A percentile compares a stretch with the other conserved stretches of the same genome.
Evolutionary conservation across 2,888 invertebrate species (phyloP).

Genomic region (Helicoverpa assulta): DNA sequence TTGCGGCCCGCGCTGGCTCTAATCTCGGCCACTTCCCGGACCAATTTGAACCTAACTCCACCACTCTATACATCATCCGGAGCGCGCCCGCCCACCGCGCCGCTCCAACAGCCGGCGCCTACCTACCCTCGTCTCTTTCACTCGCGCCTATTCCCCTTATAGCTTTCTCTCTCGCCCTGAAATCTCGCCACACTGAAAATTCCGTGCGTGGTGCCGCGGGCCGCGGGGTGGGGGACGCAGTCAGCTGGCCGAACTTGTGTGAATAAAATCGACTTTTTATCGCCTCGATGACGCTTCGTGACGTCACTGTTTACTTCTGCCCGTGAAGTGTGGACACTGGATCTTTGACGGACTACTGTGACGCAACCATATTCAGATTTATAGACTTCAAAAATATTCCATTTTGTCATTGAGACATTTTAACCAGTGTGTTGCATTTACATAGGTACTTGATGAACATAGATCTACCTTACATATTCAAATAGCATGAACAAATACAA

Average conservation of each 20-base stretch:
- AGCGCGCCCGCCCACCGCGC: constrained; percentile 88
- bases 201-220: constrained; percentile 78
- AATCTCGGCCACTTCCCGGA: constrained; percentile 94
- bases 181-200: constrained; percentile 86
- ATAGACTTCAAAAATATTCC: constrained; percentile 24
- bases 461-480: not conserved
- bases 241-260: constrained; percentile 90
- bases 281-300: constrained; percentile 89
- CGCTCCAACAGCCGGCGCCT: constrained; percentile 72
- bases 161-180: constrained; percentile 77
- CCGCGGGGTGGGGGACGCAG: constrained; percentile 79
- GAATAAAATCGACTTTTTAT: constrained; percentile 90
- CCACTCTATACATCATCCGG: constrained; percentile 93
- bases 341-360: constrained; percentile 75
- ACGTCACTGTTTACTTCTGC: constrained; percentile 89
- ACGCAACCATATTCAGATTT: constrained; percentile 66
- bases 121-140: constrained; percentile 76
- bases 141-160: constrained; percentile 52
- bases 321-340: constrained; percentile 77
- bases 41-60: constrained; percentile 94
- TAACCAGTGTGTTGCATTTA: not conserved
- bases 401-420: constrained; percentile 4
- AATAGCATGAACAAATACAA: constrained; percentile 19
- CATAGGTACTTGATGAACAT: not conserved
- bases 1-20: constrained; percentile 92